Base-by-base conservation (phyloP, 2,888 invertebrate species). In the Ophioninae sp. region DNA sequence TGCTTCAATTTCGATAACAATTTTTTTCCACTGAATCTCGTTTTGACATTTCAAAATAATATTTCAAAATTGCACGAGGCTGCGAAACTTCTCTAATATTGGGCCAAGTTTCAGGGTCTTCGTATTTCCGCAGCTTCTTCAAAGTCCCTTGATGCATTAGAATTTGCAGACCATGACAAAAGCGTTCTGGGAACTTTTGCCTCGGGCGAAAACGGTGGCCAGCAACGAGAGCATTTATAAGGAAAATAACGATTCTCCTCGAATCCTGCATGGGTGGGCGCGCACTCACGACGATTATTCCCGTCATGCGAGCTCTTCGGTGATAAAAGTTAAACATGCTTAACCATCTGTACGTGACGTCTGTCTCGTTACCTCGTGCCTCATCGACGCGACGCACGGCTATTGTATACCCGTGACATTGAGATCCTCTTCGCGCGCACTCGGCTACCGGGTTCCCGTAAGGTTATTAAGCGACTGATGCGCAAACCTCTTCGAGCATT, bases 291-390 rank as follows among this genome's bases (percentile, higher is more conserved):
- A 77, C 87, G 87, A 90, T 90, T 91, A 92, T 92, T 92, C 92
- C 86, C 88, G 89, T 92, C 92, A 89, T 91, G 92, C 88, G 87
- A 90, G 84, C 87, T 51, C 51, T 87, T 84, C 86, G 87, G 88
- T 88, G 88, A 89, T 90, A 91, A 91, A 91, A 90, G 89, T 89
- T 91, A 91, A 91, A 90, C 91, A 89, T 88, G 90, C 88, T 85
- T 90, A 90, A 91, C 88, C 88, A 87, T 87, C 87, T 85, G 86
- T 88, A 89, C 90, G 90, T 90, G 89, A 89, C 88, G 85, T 85
- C 86, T 88, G 84, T 85, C 86, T 84, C 84, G 81, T 84, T 84
- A 81, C 79, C 73, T 84, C 81, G 78, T 63, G 51, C 51, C 79
- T 72, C 82, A 67, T 79, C 79, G 75, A 69, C 59, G 71, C 51